phyloP scores from a whole-genome alignment of 1,140 invertebrate genomes.

The Cydia fagiglandana region DNA sequence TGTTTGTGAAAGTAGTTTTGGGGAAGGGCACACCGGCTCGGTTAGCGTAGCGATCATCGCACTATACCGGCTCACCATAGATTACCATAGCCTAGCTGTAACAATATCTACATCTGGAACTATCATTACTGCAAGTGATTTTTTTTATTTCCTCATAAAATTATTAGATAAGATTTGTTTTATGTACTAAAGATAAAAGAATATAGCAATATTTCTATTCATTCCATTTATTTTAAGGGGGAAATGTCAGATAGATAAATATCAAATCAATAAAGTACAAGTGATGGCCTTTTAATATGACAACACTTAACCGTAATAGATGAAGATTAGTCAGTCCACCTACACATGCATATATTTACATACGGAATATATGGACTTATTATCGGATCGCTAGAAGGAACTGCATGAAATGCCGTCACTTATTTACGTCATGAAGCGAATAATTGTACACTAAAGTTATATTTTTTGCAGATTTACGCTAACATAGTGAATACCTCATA shows the following conservation, averaged over 20 bases:
- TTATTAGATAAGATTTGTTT: constrained; percentile 26
- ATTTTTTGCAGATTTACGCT: constrained; percentile 76
- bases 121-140: not conserved
- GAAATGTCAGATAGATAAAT: constrained; percentile 45
- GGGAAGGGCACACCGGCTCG: constrained; percentile 18
- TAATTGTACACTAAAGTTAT: constrained; percentile 68
- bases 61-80: not conserved
- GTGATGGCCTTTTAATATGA: constrained; percentile 65
- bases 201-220: constrained; percentile 59
- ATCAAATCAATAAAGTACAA: constrained; percentile 69
- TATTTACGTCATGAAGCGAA: constrained; percentile 59
- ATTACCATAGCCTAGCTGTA: not conserved
- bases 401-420: constrained; percentile 63
- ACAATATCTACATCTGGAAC: constrained; percentile 20
- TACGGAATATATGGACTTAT: constrained; percentile 57
- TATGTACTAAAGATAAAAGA: constrained; percentile 25
- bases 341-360: constrained; percentile 50
- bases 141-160: constrained; percentile 25
- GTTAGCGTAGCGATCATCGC: not conserved
- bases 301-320: constrained; percentile 44
- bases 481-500: constrained; percentile 51
- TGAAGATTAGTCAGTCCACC: constrained; percentile 47
- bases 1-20: constrained; percentile 22
- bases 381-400: constrained; percentile 64
- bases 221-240: constrained; percentile 63